Evolutionary conservation across 1,140 invertebrate genomes (phyloP).

Genomic region (Drosophila carrolli): DNA sequence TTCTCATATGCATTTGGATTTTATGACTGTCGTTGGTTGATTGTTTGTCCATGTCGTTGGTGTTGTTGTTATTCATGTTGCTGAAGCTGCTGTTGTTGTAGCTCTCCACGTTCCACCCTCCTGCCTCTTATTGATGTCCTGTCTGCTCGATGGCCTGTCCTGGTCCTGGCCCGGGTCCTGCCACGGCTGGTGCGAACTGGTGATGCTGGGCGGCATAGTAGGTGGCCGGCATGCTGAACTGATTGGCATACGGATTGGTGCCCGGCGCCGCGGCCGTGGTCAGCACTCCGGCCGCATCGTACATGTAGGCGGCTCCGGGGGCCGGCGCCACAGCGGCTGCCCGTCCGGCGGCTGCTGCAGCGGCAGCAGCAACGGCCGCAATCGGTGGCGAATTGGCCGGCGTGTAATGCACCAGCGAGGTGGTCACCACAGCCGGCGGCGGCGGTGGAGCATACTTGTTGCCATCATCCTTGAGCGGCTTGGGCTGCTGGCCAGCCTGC

Average conservation of each 20-base stretch:
- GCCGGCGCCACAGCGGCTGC: slow-evolving; percentile 49
- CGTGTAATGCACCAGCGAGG: slow-evolving; percentile 69
- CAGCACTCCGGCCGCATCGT: slow-evolving; percentile 74
- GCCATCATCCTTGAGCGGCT: slow-evolving; percentile 41
- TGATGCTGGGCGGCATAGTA: slow-evolving; percentile 74
- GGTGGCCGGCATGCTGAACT: slow-evolving; percentile 75
- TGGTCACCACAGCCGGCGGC: slow-evolving; percentile 39
- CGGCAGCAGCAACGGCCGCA: slow-evolving; percentile 64
- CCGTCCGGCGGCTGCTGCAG: slow-evolving; percentile 59
- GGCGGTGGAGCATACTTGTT: slow-evolving; percentile 44
- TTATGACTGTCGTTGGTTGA: slow-evolving; percentile 4
- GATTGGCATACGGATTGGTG: slow-evolving; percentile 80
- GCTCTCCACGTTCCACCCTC: not conserved
- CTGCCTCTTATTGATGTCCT: slow-evolving; percentile 58
- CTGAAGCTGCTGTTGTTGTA: slow-evolving; percentile 2
- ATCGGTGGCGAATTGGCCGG: slow-evolving; percentile 80
- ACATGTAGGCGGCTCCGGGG: slow-evolving; percentile 71
- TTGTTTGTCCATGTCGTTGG: slow-evolving; percentile 14
- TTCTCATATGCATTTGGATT: slow-evolving; percentile 8
- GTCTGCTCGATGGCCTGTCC: slow-evolving; percentile 68
- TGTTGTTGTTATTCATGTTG: slow-evolving; percentile 11
- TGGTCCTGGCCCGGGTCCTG: slow-evolving; percentile 68
- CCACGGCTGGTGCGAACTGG: slow-evolving; percentile 67
- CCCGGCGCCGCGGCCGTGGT: slow-evolving; percentile 69
- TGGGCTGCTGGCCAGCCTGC: slow-evolving; percentile 29